A percentile compares a stretch with the other conserved stretches of the same genome.
phyloP scores from a whole-genome alignment of 2,797 vertebrate species.

The Hemibagrus guttatus region DNA sequence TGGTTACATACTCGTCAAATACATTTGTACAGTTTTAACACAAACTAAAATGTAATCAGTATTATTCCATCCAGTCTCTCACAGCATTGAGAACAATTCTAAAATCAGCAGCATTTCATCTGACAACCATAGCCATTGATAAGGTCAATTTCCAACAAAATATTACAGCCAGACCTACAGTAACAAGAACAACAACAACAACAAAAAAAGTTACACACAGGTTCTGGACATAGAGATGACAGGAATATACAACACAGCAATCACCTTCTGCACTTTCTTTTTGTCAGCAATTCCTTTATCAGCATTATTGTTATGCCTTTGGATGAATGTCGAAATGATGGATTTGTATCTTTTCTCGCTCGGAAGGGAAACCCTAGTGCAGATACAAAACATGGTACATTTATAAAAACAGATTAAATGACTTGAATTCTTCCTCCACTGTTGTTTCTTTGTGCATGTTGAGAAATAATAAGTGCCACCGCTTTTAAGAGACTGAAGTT shows the following conservation, averaged over 20 bases:
- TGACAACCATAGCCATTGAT: slow-evolving; percentile 74
- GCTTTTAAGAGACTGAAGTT: slow-evolving; percentile 68
- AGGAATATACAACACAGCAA: slow-evolving; percentile 81
- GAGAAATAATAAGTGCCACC: slow-evolving; percentile 76
- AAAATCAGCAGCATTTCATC: slow-evolving; percentile 78
- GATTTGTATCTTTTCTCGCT: slow-evolving; percentile 66
- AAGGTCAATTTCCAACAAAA: slow-evolving; percentile 76
- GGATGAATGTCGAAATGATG: slow-evolving; percentile 66
- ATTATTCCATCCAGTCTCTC: slow-evolving; percentile 74
- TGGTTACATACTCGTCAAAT: slow-evolving; percentile 70
- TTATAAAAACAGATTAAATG: slow-evolving; percentile 41
- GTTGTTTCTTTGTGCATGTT: slow-evolving; percentile 62
- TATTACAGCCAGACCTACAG: slow-evolving; percentile 78
- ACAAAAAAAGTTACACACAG: slow-evolving; percentile 74
- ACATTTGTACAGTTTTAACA: slow-evolving; percentile 76
- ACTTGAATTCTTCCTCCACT: slow-evolving; percentile 41
- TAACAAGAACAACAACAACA: slow-evolving; percentile 70
- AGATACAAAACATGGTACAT: slow-evolving; percentile 61
- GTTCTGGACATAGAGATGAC: slow-evolving; percentile 79
- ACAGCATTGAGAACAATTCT: slow-evolving; percentile 71
- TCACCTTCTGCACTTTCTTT: slow-evolving; percentile 73
- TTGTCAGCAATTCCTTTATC: slow-evolving; percentile 55
- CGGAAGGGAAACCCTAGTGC: slow-evolving; percentile 63
- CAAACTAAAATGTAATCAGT: slow-evolving; percentile 74
- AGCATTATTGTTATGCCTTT: slow-evolving; percentile 72